Percentiles rank a stretch among this genome's conserved stretches.
Evolutionary conservation across 1,140 invertebrate genomes (phyloP).

Genomic region (Probaryconus sp.): DNA sequence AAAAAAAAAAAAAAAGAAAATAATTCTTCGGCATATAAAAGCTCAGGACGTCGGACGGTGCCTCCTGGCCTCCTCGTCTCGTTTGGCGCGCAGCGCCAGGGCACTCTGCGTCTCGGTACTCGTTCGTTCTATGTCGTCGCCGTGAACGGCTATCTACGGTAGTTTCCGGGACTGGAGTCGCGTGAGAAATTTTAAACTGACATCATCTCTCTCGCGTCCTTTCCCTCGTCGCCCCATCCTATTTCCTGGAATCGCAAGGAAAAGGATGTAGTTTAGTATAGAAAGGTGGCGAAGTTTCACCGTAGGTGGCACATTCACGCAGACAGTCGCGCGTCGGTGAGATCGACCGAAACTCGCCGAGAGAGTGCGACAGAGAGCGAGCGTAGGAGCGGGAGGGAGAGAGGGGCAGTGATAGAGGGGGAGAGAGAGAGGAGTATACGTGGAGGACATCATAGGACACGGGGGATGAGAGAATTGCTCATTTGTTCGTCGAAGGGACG

Average conservation of each 20-base stretch:
- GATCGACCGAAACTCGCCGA: conserved; percentile 35
- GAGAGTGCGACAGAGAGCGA: conserved; percentile 62
- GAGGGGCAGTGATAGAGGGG: conserved; percentile 72
- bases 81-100: conserved; percentile 59
- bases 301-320: conserved; percentile 57
- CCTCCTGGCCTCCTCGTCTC: conserved; percentile 38
- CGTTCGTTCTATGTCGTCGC: conserved; percentile 52
- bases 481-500: conserved; percentile 73
- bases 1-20: no score
- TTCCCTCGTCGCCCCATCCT: conserved; percentile 52
- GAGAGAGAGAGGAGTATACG: conserved; percentile 64
- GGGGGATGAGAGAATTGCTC: conserved; percentile 73
- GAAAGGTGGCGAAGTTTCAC: conserved; percentile 63
- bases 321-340: conserved; percentile 17
- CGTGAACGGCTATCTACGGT: conserved; percentile 47
- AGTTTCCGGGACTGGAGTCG: conserved; percentile 62
- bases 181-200: conserved; percentile 66
- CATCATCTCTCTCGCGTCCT: conserved; percentile 62
- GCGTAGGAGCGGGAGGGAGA: conserved; percentile 64
- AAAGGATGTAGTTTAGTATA: conserved; percentile 60
- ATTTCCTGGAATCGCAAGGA: conserved; percentile 56
- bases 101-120: conserved; percentile 49
- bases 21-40: conserved; percentile 61
- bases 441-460: conserved; percentile 64
- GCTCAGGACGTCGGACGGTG: no score